Base-by-base conservation (phyloP, 2,113 vertebrate genomes). In the Girardinichthys multiradiatus region DNA sequence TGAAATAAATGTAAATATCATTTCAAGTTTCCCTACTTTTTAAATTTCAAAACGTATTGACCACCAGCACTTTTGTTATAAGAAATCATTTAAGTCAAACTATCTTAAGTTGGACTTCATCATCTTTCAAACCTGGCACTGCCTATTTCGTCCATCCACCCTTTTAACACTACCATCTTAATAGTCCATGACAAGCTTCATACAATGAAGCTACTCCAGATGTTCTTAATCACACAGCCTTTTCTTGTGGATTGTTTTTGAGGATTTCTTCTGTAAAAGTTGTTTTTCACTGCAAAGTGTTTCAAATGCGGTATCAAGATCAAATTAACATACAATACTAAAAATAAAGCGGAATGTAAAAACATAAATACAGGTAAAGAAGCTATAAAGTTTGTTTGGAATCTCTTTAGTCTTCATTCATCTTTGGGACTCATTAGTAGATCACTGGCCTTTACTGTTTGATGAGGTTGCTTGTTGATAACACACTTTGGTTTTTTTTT, bases 121-220 rank as follows among this genome's bases (percentile, higher is more conserved):
- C 42, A 19, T 28, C 42, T 42, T 2, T 42, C 51, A 67, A 62
- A 79, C 31, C 26, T 27, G 68, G 21, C 30, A 31, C 27, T 51
- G 60, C 42, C 74, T 73, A 57, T 57, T 51, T 74, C 64, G 68
- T 57, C 64, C 63, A 57, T 70, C 68, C 64, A 48, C 48, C 64
- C 28, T 37, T 30, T 30, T 37, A 11, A 48, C 37, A 54, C 70
- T 68, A 33, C 37, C 14, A 71, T 33, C 17, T 39, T 61, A 68
- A 60, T 37, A 28, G 54, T 27, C 33, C 26, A 48, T 61, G 37
- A 70, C 74, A 64, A 33, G 60, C 27, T 64, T 74, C 35, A 51
- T 61, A 75, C 30, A 74, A 70, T 68, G 68, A 79, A 57, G 65
- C 80, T 84, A 15, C 51, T 87, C 83, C 89, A 90, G 80, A 87